A percentile compares a stretch with the other conserved stretches of the same genome.
phyloP scores from a whole-genome alignment of 2,888 invertebrate genomes.

The Danaus chrysippus region DNA sequence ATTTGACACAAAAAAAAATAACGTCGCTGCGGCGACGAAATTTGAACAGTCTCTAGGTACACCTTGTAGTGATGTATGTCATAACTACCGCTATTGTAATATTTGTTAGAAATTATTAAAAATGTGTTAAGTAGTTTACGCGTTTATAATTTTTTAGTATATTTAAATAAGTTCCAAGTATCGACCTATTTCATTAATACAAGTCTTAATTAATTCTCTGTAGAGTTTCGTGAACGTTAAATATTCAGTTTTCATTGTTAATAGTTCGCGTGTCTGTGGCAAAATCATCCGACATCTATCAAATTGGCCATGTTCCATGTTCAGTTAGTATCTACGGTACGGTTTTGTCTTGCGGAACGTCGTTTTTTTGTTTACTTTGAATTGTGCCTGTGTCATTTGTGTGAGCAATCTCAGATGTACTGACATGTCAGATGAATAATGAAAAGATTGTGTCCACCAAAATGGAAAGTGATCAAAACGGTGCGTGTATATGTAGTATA shows the following conservation, averaged over 20 bases:
- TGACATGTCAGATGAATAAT: slow-evolving; percentile 18
- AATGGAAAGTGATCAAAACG: slow-evolving; percentile 63
- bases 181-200: not conserved
- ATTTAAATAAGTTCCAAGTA: not conserved
- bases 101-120: not conserved
- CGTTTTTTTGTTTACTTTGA: slow-evolving; percentile 47
- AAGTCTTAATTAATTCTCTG: slow-evolving; percentile 11
- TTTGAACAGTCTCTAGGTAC: slow-evolving; percentile 14
- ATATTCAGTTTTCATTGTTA: slow-evolving; percentile 38
- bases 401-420: slow-evolving; percentile 1
- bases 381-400: slow-evolving; percentile 13
- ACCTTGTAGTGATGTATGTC: slow-evolving; percentile 1
- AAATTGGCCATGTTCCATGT: slow-evolving; percentile 61
- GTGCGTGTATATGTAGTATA: slow-evolving; percentile 50
- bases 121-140: not conserved
- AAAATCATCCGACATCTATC: slow-evolving; percentile 60
- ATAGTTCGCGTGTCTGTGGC: slow-evolving; percentile 67
- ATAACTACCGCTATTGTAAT: not conserved
- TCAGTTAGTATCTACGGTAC: slow-evolving; percentile 60
- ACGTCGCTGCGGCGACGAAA: slow-evolving; percentile 19
- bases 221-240: slow-evolving; percentile 23
- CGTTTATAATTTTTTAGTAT: not conserved
- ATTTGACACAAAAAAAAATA: slow-evolving; percentile 27
- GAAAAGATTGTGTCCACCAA: slow-evolving; percentile 37
- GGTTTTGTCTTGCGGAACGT: slow-evolving; percentile 64